phyloP scores from a whole-genome alignment of 2,888 invertebrate species.

The Branchellion lobata region DNA sequence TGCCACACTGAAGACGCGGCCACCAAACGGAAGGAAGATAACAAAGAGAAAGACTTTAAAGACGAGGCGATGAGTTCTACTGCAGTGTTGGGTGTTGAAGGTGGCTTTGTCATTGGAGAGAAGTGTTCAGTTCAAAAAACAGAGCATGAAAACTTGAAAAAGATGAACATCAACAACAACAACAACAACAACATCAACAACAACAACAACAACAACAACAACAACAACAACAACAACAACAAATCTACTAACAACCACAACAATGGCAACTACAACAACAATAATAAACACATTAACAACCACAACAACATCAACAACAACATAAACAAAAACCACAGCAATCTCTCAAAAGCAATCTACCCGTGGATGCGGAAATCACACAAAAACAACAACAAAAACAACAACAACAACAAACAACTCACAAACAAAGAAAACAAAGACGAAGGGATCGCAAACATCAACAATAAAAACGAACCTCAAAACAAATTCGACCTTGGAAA shows the following conservation, averaged over 20 bases:
- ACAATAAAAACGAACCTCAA: neutral
- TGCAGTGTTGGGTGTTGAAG: too few species aligned
- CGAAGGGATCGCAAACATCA: neutral
- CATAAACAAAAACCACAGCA: neutral
- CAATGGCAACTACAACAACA: neutral
- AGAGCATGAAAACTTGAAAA: neutral
- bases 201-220: neutral
- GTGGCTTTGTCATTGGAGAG: too few species aligned
- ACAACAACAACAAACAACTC: neutral
- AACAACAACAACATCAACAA: neutral
- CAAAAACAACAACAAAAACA: neutral
- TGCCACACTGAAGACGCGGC: too few species aligned
- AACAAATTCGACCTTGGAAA: neutral
- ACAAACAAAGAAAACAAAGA: neutral
- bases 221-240: neutral
- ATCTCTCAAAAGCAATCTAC: neutral
- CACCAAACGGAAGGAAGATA: neutral
- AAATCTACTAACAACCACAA: neutral
- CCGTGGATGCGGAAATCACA: slow-evolving; percentile 4
- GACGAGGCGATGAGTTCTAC: too few species aligned
- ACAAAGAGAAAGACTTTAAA: neutral
- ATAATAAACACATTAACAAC: neutral
- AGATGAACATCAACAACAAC: neutral
- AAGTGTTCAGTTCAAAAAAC: neutral
- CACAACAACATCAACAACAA: neutral